Percentiles rank a stretch among this genome's conserved stretches.
These are phyloP conservation scores for Sylvia atricapilla DNA, from an alignment of 2,113 vertebrate species.

Conservation along the genomic window DNA sequence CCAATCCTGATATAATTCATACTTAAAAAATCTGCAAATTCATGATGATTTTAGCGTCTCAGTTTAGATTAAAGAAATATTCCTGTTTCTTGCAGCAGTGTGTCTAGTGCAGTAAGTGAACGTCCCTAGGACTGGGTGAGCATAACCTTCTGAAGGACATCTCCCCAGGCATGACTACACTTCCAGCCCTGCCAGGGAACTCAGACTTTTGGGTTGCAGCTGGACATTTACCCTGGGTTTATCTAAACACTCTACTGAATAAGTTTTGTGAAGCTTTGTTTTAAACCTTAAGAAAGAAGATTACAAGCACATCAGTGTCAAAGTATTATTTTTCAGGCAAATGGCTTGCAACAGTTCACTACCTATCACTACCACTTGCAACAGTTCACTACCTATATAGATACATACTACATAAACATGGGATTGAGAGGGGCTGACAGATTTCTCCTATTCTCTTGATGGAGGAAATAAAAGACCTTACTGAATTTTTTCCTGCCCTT, in stretches of 20 bases:
- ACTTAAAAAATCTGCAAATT: neutral
- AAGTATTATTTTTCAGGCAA: neutral
- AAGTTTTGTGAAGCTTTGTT: neutral
- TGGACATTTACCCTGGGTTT: neutral
- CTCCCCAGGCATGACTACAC: fast-evolving
- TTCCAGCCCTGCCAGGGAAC: neutral
- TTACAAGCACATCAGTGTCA: neutral
- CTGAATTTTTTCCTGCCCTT: neutral
- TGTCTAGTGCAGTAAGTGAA: neutral
- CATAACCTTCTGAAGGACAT: too few relatives aligned
- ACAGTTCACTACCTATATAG: neutral
- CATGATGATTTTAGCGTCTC: neutral
- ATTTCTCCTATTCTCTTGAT: neutral
- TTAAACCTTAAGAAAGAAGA: neutral
- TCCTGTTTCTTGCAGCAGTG: neutral
- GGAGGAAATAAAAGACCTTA: neutral
- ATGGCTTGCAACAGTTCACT: neutral
- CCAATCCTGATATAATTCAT: neutral
- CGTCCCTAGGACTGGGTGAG: fast-evolving
- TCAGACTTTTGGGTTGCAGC: neutral
- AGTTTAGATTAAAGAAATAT: neutral
- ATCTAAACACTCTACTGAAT: neutral
- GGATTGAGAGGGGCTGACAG: fast-evolving
- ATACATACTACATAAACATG: neutral
- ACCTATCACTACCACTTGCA: neutral